A percentile compares a stretch with the other conserved stretches of the same genome.
Conservation (phyloP, 2,888 invertebrate species). For the Tillus elongatus region DNA sequence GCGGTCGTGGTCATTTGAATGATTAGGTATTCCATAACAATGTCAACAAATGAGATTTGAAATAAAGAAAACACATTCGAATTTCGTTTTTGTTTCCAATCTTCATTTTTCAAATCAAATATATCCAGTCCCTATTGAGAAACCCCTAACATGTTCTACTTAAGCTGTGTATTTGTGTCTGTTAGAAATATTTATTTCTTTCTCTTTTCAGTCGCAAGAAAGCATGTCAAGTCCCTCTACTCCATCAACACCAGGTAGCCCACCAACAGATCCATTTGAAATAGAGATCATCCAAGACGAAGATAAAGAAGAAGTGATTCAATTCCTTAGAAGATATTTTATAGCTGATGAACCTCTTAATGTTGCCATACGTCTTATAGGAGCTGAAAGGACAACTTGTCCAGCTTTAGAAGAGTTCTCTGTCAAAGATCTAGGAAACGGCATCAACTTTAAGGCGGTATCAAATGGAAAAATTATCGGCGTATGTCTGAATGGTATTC, state of each 20-base stretch:
- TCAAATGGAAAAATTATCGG: conserved; percentile 49
- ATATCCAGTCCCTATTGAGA: too few species aligned
- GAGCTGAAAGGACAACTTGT: conserved; percentile 52
- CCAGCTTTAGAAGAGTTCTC: conserved; percentile 57
- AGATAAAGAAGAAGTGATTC: conserved; percentile 45
- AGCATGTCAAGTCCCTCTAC: conserved; percentile 32
- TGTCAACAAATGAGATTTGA: too few species aligned
- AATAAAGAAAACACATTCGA: too few species aligned
- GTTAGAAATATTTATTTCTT: conserved; percentile 12
- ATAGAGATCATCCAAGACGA: conserved; percentile 41
- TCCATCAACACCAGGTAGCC: conserved; percentile 32
- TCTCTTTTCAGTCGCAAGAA: conserved; percentile 14
- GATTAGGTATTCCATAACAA: too few species aligned
- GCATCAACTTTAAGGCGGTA: conserved; percentile 55
- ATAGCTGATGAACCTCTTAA: conserved; percentile 66
- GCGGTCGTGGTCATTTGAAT: too few species aligned
- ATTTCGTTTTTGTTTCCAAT: too few species aligned
- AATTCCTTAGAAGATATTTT: conserved; percentile 53
- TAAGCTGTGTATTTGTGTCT: too few species aligned
- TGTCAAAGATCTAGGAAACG: conserved; percentile 46
- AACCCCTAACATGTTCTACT: too few species aligned
- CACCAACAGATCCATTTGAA: conserved; percentile 35
- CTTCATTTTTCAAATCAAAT: too few species aligned
- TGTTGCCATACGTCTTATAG: conserved; percentile 50
- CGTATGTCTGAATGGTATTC: conserved; percentile 34